These are phyloP conservation scores for Limonius californicus DNA, from an alignment of 1,140 invertebrate genomes.

Conservation along the genomic window DNA sequence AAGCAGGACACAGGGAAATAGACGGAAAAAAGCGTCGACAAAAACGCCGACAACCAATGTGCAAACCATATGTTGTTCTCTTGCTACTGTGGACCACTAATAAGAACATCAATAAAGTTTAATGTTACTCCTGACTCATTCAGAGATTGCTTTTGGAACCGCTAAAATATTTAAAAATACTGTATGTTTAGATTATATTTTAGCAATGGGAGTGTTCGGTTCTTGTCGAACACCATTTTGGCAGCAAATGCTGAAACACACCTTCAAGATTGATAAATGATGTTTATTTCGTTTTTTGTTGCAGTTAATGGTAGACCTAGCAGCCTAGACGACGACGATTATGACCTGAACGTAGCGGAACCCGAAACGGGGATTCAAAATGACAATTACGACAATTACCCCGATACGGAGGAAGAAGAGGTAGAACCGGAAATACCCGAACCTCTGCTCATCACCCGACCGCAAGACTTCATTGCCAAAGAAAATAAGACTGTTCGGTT, in stretches of 20 bases:
- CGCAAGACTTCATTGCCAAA: not conserved
- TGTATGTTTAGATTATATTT: not conserved
- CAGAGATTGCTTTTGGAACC: too few species aligned
- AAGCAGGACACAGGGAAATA: not conserved
- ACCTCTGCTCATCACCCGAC: not conserved
- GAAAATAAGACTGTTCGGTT: slow-evolving; percentile 8
- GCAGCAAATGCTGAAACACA: too few species aligned
- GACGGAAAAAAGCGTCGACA: not conserved
- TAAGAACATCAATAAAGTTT: too few species aligned
- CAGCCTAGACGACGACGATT: not conserved
- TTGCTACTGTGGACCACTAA: not conserved
- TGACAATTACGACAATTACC: slow-evolving; percentile 5
- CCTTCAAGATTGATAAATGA: too few species aligned
- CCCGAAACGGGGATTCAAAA: not conserved
- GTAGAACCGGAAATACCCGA: not conserved
- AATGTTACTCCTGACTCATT: too few species aligned
- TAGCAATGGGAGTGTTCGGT: too few species aligned
- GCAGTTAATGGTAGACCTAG: not conserved
- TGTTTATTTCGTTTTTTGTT: not conserved
- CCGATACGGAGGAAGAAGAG: not conserved
- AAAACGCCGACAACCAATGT: not conserved
- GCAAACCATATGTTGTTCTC: not conserved
- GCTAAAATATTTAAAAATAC: not conserved
- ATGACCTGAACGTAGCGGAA: not conserved
- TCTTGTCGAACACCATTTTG: too few species aligned